Conservation (phyloP, 2,113 vertebrate genomes). For the Hemicordylus capensis region DNA sequence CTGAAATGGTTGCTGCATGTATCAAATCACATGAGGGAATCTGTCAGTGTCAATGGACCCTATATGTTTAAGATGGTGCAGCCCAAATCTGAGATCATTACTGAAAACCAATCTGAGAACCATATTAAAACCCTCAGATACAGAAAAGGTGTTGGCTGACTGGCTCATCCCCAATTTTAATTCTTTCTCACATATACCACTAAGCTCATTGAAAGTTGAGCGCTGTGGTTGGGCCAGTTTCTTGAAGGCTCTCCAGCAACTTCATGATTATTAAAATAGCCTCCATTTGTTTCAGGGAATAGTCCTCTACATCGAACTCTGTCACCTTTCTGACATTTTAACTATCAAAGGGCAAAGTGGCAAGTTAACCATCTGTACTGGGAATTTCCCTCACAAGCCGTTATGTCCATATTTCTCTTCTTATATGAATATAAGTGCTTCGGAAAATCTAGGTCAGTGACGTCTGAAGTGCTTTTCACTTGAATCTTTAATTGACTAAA, state of each 20-base stretch:
- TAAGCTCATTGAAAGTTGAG: conserved; percentile 10
- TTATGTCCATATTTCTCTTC: conserved; percentile 53
- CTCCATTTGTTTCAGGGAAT: conserved; percentile 61
- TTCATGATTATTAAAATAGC: conserved; percentile 64
- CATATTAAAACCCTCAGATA: not conserved
- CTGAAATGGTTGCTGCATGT: not conserved
- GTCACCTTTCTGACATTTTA: conserved; percentile 61
- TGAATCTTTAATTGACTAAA: conserved; percentile 71
- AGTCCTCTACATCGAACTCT: conserved; percentile 62
- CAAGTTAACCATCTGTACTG: conserved; percentile 62
- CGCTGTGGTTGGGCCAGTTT: conserved; percentile 2
- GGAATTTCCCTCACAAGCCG: conserved; percentile 64
- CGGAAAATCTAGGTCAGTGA: conserved; percentile 69
- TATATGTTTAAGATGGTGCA: not conserved
- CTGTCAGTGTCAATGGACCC: not conserved
- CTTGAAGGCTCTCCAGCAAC: conserved; percentile 36
- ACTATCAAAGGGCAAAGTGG: conserved; percentile 54
- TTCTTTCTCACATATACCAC: not conserved
- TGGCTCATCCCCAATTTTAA: not conserved
- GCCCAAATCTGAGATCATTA: not conserved
- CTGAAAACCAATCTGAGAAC: not conserved
- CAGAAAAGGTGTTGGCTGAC: not conserved
- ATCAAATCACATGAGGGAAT: not conserved
- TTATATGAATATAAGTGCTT: conserved; percentile 68
- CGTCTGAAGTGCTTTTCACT: conserved; percentile 67